Conservation (phyloP, 1,140 invertebrate species). For the Leptinotarsa undecemlineata region DNA sequence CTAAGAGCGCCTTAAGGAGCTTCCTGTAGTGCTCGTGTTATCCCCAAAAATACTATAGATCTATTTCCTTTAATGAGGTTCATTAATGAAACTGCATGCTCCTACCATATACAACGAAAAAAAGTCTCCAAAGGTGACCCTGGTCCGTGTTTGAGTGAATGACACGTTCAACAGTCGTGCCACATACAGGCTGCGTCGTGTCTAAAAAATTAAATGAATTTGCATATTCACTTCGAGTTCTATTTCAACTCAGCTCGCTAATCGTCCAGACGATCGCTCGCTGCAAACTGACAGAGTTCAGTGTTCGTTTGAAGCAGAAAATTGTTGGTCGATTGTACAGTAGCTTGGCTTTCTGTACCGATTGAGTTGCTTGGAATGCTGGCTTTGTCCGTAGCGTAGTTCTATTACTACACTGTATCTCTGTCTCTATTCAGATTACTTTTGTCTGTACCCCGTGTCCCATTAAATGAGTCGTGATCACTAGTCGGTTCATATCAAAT, state of each 20-base stretch:
- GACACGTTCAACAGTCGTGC: slow-evolving; percentile 18
- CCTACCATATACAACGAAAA: neutral
- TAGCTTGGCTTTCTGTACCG: slow-evolving; percentile 35
- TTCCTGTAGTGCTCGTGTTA: no score
- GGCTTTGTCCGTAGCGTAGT: slow-evolving; percentile 29
- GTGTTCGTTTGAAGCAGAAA: slow-evolving; percentile 20
- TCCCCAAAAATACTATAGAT: no score
- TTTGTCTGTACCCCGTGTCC: neutral
- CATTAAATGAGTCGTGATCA: neutral
- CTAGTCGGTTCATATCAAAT: no score
- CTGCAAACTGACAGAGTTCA: slow-evolving; percentile 28
- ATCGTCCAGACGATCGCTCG: slow-evolving; percentile 21
- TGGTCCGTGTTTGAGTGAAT: slow-evolving; percentile 17
- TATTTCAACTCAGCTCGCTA: slow-evolving; percentile 35
- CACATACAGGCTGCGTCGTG: slow-evolving; percentile 23
- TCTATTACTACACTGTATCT: slow-evolving; percentile 29
- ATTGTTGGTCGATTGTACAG: slow-evolving; percentile 31
- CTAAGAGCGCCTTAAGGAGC: no score
- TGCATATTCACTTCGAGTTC: slow-evolving; percentile 35
- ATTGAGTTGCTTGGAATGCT: slow-evolving; percentile 39
- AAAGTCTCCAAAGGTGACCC: neutral
- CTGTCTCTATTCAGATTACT: neutral
- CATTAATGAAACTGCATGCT: neutral
- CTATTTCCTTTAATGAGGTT: neutral
- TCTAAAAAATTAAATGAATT: slow-evolving; percentile 36